Evolutionary conservation across 2,113 vertebrate species (phyloP).

Genomic region (Natator depressus): DNA sequence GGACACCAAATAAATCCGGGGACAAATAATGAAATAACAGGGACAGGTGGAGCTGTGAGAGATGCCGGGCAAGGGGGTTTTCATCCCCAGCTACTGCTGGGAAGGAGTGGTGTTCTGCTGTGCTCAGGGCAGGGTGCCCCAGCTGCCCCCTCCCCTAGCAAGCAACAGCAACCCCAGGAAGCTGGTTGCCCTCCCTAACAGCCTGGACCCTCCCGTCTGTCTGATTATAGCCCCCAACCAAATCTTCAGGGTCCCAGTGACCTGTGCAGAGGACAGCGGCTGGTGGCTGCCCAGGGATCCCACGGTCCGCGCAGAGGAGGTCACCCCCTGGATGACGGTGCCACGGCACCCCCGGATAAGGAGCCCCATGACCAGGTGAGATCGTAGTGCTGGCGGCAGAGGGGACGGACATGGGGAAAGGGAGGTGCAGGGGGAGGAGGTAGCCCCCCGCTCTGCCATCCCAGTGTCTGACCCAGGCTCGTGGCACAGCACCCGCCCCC

Average conservation of each 20-base stretch:
- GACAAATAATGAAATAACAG: no score
- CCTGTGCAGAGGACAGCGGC: constrained; percentile 81
- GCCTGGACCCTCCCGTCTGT: neutral
- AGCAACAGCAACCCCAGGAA: neutral
- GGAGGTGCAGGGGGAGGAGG: no score
- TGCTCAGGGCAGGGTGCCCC: neutral
- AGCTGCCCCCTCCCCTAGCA: neutral
- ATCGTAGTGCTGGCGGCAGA: neutral
- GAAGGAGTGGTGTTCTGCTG: neutral
- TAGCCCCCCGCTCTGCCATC: no score
- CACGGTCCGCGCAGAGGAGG: constrained; percentile 9
- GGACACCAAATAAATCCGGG: no score
- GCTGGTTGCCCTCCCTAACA: neutral
- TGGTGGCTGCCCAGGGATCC: constrained; percentile 72
- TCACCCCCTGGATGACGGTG: constrained; percentile 73
- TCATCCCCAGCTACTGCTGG: neutral
- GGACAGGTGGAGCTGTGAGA: neutral
- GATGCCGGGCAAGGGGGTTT: no score
- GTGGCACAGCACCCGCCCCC: neutral
- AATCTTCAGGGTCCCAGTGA: constrained; percentile 80
- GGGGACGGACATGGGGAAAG: neutral
- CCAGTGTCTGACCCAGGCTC: neutral
- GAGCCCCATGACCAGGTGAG: constrained; percentile 84
- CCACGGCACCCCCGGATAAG: constrained; percentile 70
- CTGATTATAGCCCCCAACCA: constrained; percentile 80